Evolutionary conservation across 2,113 vertebrate species (phyloP), one percentile per base, ranked within the genome.

Genomic region (Reinhardtius hippoglossoides): DNA sequence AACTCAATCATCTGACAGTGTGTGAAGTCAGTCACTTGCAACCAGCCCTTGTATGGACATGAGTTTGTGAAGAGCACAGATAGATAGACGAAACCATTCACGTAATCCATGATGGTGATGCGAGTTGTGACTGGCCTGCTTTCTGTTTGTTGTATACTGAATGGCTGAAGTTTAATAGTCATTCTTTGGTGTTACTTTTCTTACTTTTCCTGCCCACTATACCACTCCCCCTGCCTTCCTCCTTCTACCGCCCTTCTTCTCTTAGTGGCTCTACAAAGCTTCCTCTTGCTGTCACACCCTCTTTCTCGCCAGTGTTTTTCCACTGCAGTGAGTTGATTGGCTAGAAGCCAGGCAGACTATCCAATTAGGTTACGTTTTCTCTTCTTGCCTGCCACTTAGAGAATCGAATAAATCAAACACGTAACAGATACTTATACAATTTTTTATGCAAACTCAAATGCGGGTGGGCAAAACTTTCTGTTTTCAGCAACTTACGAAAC

Each of bases 281-380:
- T 66, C 77, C 71, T 69, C 60, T 52, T 16, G 50, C 60, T 20
- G 62, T 50, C 80, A 84, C 86, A 71, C 85, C 71, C 64, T 58
- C 6, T 3, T 20, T 60, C 57, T 59, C 57, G 10, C 42, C 52
- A 66, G 85, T 88, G 69, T 40, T 91, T 89, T 91, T 91, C 90
- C 88, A 88, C 67, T 86, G 87, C 82, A 76, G 67, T 60, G 13
- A 1, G 8, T 21, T 73, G 68, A 86, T 73, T 88, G 87, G 84
- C 80, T 35, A 3, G 26, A 69, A 14, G 81, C 72, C 78, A 81
- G 42, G 9, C 57, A 2, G 12, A 60, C 72, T 42, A 69, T 23
- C 61, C 48, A 78, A 65, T 81, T 23, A 80, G 54, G 42, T 21
- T 21, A 67, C 21, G 23, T 63, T 65, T 67, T 71, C 37, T 74